Base-by-base conservation (phyloP, 2,113 vertebrate genomes). In the Thalassarche chlororhynchos region DNA sequence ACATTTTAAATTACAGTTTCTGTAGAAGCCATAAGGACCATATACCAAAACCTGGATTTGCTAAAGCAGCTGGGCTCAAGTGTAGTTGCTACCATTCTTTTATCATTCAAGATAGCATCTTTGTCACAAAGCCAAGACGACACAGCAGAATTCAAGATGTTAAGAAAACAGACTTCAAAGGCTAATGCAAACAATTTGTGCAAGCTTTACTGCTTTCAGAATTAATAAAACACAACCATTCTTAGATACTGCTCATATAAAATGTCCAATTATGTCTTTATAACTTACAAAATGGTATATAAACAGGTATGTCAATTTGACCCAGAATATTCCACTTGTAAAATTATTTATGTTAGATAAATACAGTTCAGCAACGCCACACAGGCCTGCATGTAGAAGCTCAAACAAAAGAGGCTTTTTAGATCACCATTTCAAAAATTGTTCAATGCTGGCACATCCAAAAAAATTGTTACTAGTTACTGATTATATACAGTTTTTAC, bases 141-240 rank as follows among this genome's bases (percentile, higher is more conserved):
- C 58, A 92, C 42, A 92, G 40, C 36, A 94, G 36, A 92, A 87
- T 55, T 91, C 92, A 94, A 70, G 84, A 92, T 84, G 64, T 54
- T 90, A 70, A 71, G n/a, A 92, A 87, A 90, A 49, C 46, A 94
- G 64, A 89, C 51, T 78, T 94, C 76, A 94, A 87, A 96, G 32
- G 51, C 72, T 89, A 93, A 89, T 8, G 36, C 28, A 70, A 93
- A 88, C 54, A 72, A 62, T 77, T 93, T 84, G 58, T 70, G 36
- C 54, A 57, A 84, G 52, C 25, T 89, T 75, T 60, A 71, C n/a
- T 61, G 26, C 23, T 87, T 95, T 91, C 64, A 62, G 28, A 89
- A 83, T 71, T 84, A 81, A 78, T 85, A 84, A 82, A 82, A 57
- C 32, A 68, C 72, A 89, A 61, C 9, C 32, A 15, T 75, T 83